These are phyloP conservation scores for Palythoa caribaeorum DNA, from an alignment of 92 coral and sea anemone species.

Conservation along the genomic window DNA sequence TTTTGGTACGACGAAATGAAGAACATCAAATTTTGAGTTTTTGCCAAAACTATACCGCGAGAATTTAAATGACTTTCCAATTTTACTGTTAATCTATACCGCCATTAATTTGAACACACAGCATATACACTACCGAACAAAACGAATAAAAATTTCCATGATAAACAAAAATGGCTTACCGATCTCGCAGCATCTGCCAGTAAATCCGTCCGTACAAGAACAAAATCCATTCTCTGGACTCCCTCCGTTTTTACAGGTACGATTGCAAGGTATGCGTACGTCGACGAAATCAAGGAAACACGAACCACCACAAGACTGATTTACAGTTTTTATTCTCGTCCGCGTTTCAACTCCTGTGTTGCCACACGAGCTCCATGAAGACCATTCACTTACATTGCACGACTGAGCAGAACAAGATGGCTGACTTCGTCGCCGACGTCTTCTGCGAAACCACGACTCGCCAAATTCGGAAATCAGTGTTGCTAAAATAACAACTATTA, in stretches of 20 bases:
- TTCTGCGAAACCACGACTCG: conserved; percentile 7
- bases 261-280: background rate
- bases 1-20: too few relatives aligned
- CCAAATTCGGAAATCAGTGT: background rate
- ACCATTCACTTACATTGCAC: background rate
- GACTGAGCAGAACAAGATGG: background rate
- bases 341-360: background rate
- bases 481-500: background rate
- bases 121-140: background rate
- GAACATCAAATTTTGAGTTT: too few relatives aligned
- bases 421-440: conserved; percentile 10
- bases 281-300: background rate
- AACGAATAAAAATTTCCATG: background rate
- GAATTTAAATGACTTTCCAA: too few relatives aligned
- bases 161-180: background rate
- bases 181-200: conserved; percentile 30
- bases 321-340: background rate
- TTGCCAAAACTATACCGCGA: too few relatives aligned
- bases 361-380: conserved; percentile 6
- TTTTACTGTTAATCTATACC: too few relatives aligned
- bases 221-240: conserved; percentile 9
- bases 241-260: background rate
- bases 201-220: background rate
- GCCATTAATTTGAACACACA: too few relatives aligned
- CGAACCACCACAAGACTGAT: conserved; percentile 14